Conservation (phyloP, 92 coral and sea anemone genomes). For the Parazoanthus swiftii region DNA sequence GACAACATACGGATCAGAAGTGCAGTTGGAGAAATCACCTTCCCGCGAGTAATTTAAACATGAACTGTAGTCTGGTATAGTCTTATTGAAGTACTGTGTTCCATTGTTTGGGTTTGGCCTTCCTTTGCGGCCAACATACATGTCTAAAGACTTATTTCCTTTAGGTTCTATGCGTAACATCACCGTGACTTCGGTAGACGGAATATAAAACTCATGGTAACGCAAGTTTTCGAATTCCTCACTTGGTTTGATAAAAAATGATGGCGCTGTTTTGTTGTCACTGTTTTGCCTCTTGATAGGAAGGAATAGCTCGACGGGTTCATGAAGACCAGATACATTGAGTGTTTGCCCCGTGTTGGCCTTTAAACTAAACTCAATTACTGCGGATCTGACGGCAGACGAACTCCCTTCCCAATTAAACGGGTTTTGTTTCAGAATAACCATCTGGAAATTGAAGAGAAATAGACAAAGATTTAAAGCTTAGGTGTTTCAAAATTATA, state of each 20-base stretch:
- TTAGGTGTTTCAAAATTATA: too few relatives aligned
- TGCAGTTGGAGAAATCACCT: constrained; percentile 40
- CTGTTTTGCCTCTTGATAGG: constrained; percentile 47
- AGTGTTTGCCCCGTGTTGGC: constrained; percentile 55
- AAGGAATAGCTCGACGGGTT: constrained; percentile 68
- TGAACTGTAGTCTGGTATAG: constrained; percentile 50
- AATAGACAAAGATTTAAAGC: too few relatives aligned
- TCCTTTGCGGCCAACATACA: constrained; percentile 48
- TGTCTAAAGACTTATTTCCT: constrained; percentile 42
- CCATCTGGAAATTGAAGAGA: constrained; percentile 49
- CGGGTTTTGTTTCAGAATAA: constrained; percentile 69
- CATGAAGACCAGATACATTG: constrained; percentile 57
- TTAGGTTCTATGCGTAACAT: constrained; percentile 53
- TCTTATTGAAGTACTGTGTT: neutral
- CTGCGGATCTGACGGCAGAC: constrained; percentile 67
- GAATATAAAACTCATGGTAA: constrained; percentile 53
- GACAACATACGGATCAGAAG: constrained; percentile 50
- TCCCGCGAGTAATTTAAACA: constrained; percentile 29
- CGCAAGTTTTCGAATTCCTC: constrained; percentile 59
- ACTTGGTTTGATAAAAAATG: constrained; percentile 74
- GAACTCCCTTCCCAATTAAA: constrained; percentile 79
- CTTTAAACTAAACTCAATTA: constrained; percentile 69
- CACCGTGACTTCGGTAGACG: constrained; percentile 51
- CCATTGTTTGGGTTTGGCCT: constrained; percentile 58
- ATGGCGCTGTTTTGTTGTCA: constrained; percentile 18